phyloP scores from a whole-genome alignment of 1,140 invertebrate genomes.

The Trichonephila clavipes region DNA sequence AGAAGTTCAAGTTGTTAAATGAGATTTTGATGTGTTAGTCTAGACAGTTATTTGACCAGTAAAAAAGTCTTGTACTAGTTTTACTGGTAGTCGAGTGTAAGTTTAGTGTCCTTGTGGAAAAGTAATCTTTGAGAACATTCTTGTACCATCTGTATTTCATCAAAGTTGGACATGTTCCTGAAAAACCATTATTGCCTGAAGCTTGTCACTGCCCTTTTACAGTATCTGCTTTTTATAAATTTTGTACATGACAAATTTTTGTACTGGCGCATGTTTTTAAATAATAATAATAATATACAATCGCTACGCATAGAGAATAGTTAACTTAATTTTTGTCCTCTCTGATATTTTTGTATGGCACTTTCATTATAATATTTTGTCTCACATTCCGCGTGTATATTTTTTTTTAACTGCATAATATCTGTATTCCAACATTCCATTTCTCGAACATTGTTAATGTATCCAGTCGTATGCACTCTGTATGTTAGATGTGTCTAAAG shows the following conservation, averaged over 20 bases:
- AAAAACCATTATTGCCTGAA: slow-evolving; percentile 67
- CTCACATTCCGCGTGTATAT: background rate
- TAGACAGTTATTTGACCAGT: background rate
- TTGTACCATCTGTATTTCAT: slow-evolving; percentile 10
- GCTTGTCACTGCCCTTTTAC: slow-evolving; percentile 57
- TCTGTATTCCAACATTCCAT: slow-evolving; percentile 40
- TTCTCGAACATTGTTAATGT: slow-evolving; percentile 30
- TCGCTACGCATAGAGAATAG: background rate
- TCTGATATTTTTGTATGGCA: slow-evolving; percentile 26
- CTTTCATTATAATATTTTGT: slow-evolving; percentile 12
- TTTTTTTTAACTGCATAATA: background rate
- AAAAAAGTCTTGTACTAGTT: background rate
- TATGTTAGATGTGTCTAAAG: slow-evolving; percentile 28
- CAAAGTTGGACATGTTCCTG: slow-evolving; percentile 54
- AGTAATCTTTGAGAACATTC: background rate
- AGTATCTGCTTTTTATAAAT: slow-evolving; percentile 47
- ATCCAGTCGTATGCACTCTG: background rate
- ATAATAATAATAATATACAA: background rate
- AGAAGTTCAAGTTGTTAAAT: no score
- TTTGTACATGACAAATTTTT: slow-evolving; percentile 8
- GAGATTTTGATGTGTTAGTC: no score
- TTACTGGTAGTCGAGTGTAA: background rate
- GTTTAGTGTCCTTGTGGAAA: background rate
- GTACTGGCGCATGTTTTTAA: slow-evolving; percentile 32
- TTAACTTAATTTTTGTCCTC: background rate